phyloP scores from a whole-genome alignment of 2,888 invertebrate species.

The Eucera pruinosa region DNA sequence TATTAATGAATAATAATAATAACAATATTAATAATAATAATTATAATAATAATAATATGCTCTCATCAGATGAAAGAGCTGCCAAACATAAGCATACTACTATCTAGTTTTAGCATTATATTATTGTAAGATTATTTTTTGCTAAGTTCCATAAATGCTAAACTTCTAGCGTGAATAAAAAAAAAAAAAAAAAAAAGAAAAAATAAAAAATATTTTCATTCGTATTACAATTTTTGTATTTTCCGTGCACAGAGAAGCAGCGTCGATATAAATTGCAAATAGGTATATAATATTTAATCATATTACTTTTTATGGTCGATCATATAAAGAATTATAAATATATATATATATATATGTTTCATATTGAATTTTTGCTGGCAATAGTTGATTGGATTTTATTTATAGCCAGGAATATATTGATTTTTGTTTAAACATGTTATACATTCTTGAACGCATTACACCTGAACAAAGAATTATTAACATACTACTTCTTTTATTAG shows the following conservation, averaged over 20 bases:
- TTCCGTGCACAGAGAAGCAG: conserved; percentile 42
- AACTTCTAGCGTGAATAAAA: conserved; percentile 15
- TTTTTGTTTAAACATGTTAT: conserved; percentile 47
- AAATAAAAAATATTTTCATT: conserved; percentile 19
- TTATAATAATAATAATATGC: too few relatives aligned
- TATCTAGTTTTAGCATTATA: conserved; percentile 38
- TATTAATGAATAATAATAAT: too few relatives aligned
- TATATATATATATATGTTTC: conserved; percentile 20
- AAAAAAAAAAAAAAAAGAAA: background rate
- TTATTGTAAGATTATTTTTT: conserved; percentile 56
- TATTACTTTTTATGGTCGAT: conserved; percentile 5
- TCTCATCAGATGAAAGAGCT: conserved; percentile 62
- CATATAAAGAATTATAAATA: conserved; percentile 12
- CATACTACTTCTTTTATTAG: conserved; percentile 12
- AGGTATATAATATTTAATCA: conserved; percentile 8
- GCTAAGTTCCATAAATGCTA: conserved; percentile 60
- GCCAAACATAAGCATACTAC: conserved; percentile 62
- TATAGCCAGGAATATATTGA: conserved; percentile 54
- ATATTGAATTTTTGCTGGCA: conserved; percentile 19
- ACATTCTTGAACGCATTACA: conserved; percentile 16
- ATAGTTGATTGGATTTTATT: conserved; percentile 51
- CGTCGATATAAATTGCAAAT: conserved; percentile 51
- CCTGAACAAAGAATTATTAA: conserved; percentile 1
- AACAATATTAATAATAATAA: too few relatives aligned
- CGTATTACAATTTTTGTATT: conserved; percentile 24